phyloP scores from a whole-genome alignment of 2,797 vertebrate species.

The Mareca penelope region DNA sequence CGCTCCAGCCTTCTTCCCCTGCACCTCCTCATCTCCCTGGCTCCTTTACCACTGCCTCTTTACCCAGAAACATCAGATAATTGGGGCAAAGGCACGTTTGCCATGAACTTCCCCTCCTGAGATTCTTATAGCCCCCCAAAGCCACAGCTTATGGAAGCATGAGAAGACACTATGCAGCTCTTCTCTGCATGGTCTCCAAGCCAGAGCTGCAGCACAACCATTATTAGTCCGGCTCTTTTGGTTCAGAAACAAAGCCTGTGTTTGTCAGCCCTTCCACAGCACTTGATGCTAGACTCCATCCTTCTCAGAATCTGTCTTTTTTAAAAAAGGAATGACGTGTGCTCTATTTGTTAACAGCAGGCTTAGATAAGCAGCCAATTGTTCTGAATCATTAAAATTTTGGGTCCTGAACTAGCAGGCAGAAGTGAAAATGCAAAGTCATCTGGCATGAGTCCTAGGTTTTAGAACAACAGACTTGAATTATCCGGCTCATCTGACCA shows the following conservation, averaged over 20 bases:
- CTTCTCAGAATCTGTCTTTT: background rate
- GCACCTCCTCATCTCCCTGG: background rate
- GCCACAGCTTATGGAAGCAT: background rate
- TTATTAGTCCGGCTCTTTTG: background rate
- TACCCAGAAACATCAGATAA: background rate
- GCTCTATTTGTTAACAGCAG: background rate
- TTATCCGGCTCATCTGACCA: background rate
- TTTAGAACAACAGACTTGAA: background rate
- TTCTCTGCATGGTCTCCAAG: background rate
- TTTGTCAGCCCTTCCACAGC: conserved; percentile 18
- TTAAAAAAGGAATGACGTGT: background rate
- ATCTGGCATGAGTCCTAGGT: background rate
- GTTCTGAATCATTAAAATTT: background rate
- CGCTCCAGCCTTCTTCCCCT: background rate
- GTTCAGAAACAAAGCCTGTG: background rate
- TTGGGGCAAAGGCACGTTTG: background rate
- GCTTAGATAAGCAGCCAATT: background rate
- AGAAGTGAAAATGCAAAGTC: conserved; percentile 47
- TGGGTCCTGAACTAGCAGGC: background rate
- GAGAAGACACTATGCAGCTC: background rate
- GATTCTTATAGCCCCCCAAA: background rate
- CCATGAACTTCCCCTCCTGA: background rate
- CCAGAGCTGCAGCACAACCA: background rate
- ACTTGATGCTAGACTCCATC: background rate
- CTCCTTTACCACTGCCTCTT: background rate